Percentiles rank a stretch among this genome's conserved stretches.
phyloP scores from a whole-genome alignment of 2,888 invertebrate species.

The Habroteleia sp. region DNA sequence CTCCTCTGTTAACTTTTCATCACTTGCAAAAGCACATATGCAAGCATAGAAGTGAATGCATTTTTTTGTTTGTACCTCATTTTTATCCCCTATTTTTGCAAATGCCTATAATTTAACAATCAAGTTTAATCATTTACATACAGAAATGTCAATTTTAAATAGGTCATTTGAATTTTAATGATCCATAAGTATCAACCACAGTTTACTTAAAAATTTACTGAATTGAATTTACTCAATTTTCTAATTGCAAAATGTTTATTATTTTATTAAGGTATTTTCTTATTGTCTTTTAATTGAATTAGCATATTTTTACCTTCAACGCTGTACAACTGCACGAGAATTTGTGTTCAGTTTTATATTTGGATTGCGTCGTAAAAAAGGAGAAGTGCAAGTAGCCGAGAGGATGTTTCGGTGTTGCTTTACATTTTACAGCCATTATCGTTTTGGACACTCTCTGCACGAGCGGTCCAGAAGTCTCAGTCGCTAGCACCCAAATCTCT shows the following conservation, averaged over 20 bases:
- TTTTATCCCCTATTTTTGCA: conserved; percentile 70
- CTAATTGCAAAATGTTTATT: too few species aligned
- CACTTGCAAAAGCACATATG: conserved; percentile 86
- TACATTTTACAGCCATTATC: conserved; percentile 87
- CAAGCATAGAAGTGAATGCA: conserved; percentile 89
- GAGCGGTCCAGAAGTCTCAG: conserved; percentile 84
- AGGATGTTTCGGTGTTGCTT: conserved; percentile 85
- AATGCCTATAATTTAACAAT: conserved; percentile 48
- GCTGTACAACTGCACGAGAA: conserved; percentile 84
- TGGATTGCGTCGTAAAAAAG: conserved; percentile 82
- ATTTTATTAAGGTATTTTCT: neutral
- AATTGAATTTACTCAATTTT: too few species aligned
- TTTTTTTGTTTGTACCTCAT: conserved; percentile 74
- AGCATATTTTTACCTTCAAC: conserved; percentile 82
- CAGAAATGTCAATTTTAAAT: too few species aligned
- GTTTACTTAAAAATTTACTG: too few species aligned
- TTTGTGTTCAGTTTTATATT: conserved; percentile 82
- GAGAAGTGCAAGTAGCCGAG: conserved; percentile 87
- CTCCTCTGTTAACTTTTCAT: conserved; percentile 84
- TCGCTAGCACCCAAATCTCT: conserved; percentile 84
- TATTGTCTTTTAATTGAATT: neutral
- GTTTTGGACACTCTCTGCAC: conserved; percentile 87
- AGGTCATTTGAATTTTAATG: too few species aligned
- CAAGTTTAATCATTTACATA: conserved; percentile 19
- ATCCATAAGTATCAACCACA: too few species aligned